Evolutionary conservation across 1,140 invertebrate species (phyloP), one percentile per base, ranked within the genome.

Genomic region (Penaeus japonicus): DNA sequence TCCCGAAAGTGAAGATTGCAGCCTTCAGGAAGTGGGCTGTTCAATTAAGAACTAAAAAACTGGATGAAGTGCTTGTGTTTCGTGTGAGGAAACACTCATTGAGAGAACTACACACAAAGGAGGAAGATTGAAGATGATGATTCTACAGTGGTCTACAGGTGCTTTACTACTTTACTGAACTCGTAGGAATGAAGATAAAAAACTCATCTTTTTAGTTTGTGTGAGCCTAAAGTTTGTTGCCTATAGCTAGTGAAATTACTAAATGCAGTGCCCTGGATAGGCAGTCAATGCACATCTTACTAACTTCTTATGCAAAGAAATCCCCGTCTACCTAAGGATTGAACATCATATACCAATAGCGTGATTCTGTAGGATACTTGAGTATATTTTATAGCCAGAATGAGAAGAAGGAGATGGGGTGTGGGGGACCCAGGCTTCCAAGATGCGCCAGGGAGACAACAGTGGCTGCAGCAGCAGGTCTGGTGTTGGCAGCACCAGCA

Each of bases 361-460:
- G 85, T 87, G 79, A 79, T 88, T 83, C 87, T 88, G 65, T 88
- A 88, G 87, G 80, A 83, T 83, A 82, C 80, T 87, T 88, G 87
- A 88, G 87, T 88, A 84, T 88, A 88, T 88, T 88, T 88, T 88
- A 47, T 47, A 83, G 47, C 87, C 87, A 88, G 87, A 88, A 82
- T 78, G 73, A 55, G 80, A 88, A 87, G 85, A 87, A 88, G 62
- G 73, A 83, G 79, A 77, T 79, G 87, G 86, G 80, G 87, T 88
- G 87, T 83, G 87, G 87, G 87, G 87, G 70, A 78, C 87, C 87
- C 79, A 84, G 83, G 83, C 83, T 30, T 47, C 54, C n/a, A 84
- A 88, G 70, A 88, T 47, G 87, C 12, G 62, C 32, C 59, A 77
- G 87, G 35, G 35, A n/a, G n/a, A 59, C 87, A 87, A 80, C 86